Evolutionary conservation across 2,113 vertebrate species (phyloP).

Genomic region (Silurus glanis): DNA sequence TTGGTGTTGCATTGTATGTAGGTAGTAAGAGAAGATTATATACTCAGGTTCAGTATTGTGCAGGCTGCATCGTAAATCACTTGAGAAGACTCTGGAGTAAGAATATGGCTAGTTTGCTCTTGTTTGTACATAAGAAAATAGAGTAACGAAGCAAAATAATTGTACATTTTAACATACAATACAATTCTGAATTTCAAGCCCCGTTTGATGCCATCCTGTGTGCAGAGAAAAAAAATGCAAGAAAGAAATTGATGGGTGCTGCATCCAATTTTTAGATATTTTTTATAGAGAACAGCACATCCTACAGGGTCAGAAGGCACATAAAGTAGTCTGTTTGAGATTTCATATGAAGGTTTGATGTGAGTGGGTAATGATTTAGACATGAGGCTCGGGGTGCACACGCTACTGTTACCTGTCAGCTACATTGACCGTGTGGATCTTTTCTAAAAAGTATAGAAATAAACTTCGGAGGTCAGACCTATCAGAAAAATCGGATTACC

Average conservation of each 20-base stretch:
- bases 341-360: neutral
- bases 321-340: conserved; percentile 1
- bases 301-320: neutral
- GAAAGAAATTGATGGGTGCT: neutral
- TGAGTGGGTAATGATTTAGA: conserved; percentile 17
- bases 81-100: neutral
- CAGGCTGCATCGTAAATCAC: neutral
- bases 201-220: neutral
- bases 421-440: neutral
- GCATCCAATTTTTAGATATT: neutral
- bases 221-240: neutral
- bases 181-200: neutral
- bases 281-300: neutral
- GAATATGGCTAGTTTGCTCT: neutral
- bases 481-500: neutral
- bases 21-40: neutral
- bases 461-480: neutral
- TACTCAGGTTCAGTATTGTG: conserved; percentile 5
- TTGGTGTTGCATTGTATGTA: neutral
- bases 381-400: neutral
- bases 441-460: neutral
- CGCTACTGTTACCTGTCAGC: neutral
- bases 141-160: neutral
- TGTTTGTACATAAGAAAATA: neutral
- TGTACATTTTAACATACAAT: neutral